Percentiles rank a stretch among this genome's conserved stretches.
Conservation (phyloP, 2,888 invertebrate species). For the Melanotus villosus region DNA sequence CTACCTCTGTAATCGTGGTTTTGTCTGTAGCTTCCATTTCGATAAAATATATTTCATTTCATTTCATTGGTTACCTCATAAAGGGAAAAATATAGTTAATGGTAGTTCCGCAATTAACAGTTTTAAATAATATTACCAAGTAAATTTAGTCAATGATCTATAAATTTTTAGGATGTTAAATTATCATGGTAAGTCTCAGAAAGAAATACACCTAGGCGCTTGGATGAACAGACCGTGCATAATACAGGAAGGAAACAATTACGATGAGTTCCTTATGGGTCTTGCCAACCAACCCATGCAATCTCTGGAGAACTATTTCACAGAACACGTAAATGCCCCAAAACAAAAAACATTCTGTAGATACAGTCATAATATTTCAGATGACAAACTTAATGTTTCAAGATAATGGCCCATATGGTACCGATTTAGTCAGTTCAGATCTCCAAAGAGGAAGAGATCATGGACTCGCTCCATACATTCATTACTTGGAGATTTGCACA, state of each 20-base stretch:
- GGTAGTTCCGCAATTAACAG: too few relatives aligned
- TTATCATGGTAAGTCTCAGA: not conserved
- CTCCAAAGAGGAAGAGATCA: constrained; percentile 82
- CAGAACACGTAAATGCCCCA: too few relatives aligned
- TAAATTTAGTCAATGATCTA: not conserved
- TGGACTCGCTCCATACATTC: constrained; percentile 78
- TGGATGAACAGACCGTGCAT: constrained; percentile 36
- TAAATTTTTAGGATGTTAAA: not conserved
- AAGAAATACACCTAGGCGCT: constrained; percentile 11
- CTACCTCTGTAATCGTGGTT: too few relatives aligned
- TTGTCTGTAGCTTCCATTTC: too few relatives aligned
- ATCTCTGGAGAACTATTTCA: too few relatives aligned
- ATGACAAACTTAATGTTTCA: constrained; percentile 83
- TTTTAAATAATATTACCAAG: too few relatives aligned
- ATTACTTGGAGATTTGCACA: constrained; percentile 79
- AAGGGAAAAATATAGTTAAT: too few relatives aligned
- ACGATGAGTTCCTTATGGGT: too few relatives aligned
- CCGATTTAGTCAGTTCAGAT: constrained; percentile 79
- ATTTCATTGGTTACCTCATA: too few relatives aligned
- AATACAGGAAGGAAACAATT: constrained; percentile 35
- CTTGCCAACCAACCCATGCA: too few relatives aligned
- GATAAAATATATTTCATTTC: too few relatives aligned
- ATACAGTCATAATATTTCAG: constrained; percentile 61
- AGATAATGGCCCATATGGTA: constrained; percentile 76
- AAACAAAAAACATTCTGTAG: too few relatives aligned